Base-by-base conservation (phyloP, 2,888 invertebrate genomes). In the Luperina testacea region DNA sequence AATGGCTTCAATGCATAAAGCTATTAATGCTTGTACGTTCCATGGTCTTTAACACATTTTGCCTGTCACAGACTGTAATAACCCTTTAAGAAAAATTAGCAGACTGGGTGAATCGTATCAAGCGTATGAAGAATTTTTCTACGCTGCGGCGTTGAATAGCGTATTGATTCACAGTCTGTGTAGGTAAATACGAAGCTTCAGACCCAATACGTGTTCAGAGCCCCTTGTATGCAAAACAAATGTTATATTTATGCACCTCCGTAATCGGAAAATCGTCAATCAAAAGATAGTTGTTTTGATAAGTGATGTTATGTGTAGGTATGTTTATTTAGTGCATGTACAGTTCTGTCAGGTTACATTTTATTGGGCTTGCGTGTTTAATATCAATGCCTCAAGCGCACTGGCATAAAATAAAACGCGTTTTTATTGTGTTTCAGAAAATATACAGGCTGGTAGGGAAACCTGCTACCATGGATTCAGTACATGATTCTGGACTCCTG, bases 181-280 rank as follows among this genome's bases (percentile, higher is more conserved):
- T 53, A 84, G 76, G 72, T 48, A 73, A 72, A 82, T 80, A 42
- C 68, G 67, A 42, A 90, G 87, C 90, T 89, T 86, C 90, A 89
- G 83, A 83, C 89, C 90, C 91, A 91, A 91, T 92, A 93, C 91
- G 86, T 92, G 91, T 91, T 90, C 84, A 85, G 85, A 88, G 89
- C 90, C 91, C 90, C 90, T 91, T 91, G 91, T 93, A 94, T 93
- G 93, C 92, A 92, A 94, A 95, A 92, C 92, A 93, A 95, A 95
- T 93, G 91, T 91, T 89, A 92, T 94, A 94, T 95, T 95, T 94
- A 95, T 95, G 91, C 93, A 92, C 88, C 89, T 90, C 79, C 84
- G 91, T 94, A 94, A 94, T 94, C 92, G 92, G 91, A 92, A 93
- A 92, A 94, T 94, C 92, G 93, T 94, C 93, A 93, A 94, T 95